phyloP scores from a whole-genome alignment of 2,888 invertebrate species.

The Platycnemis pennipes region DNA sequence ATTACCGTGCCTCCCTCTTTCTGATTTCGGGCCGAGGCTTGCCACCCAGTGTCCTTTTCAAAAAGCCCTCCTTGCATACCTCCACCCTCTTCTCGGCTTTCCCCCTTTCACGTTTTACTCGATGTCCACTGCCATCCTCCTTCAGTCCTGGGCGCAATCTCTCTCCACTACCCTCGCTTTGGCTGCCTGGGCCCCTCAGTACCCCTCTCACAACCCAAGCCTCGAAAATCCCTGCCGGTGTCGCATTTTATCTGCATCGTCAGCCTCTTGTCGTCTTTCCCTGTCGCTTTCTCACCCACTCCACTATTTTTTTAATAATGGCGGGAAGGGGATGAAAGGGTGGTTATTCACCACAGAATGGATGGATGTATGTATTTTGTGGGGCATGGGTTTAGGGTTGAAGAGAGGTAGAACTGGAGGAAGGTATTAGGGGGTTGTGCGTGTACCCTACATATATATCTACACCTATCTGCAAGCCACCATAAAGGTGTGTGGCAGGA shows the following conservation, averaged over 20 bases:
- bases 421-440: too few relatives aligned
- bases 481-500: too few relatives aligned
- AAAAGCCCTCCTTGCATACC: neutral
- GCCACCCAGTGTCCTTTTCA: conserved; percentile 2
- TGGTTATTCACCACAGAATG: too few relatives aligned
- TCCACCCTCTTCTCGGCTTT: neutral
- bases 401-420: too few relatives aligned
- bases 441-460: too few relatives aligned
- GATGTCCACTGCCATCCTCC: neutral
- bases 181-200: neutral
- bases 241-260: conserved; percentile 56
- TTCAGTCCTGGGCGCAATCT: neutral
- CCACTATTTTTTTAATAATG: conserved; percentile 18
- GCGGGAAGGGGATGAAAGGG: too few relatives aligned
- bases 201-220: neutral
- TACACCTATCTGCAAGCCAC: too few relatives aligned
- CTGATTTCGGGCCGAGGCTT: neutral
- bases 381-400: too few relatives aligned
- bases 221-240: conserved; percentile 4
- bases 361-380: too few relatives aligned
- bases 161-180: neutral
- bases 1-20: neutral
- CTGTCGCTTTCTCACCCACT: neutral
- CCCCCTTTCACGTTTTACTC: neutral
- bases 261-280: neutral